Evolutionary conservation across 2,797 vertebrate genomes (phyloP).

Genomic region (Eleutherodactylus coqui): DNA sequence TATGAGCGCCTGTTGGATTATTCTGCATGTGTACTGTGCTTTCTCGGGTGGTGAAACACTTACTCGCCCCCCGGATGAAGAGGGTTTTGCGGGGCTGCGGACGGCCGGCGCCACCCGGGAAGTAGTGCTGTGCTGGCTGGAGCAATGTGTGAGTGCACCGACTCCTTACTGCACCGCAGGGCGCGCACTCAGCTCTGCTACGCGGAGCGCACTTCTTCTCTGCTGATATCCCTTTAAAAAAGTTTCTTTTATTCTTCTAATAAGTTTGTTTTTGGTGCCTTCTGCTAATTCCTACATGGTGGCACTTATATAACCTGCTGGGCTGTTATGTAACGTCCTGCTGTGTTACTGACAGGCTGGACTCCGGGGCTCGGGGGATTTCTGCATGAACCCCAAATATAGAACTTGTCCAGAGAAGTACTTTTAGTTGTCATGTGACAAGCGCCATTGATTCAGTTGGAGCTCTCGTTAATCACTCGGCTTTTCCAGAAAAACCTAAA

Average conservation of each 20-base stretch:
- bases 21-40: conserved; percentile 5
- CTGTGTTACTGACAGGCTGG: no score
- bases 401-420: no score
- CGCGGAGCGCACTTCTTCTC: not conserved
- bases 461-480: no score
- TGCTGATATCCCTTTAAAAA: not conserved
- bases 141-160: conserved; percentile 56
- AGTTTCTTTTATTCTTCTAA: not conserved
- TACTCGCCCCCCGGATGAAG: not conserved
- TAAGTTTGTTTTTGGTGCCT: not conserved
- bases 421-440: no score
- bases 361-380: no score
- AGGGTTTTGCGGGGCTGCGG: not conserved
- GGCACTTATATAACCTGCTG: no score
- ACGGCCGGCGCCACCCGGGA: not conserved
- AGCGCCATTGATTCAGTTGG: no score
- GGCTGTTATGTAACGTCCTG: no score
- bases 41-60: not conserved
- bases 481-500: no score
- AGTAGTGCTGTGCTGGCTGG: not conserved
- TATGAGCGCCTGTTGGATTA: not conserved
- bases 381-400: no score
- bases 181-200: not conserved
- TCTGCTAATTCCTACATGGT: no score
- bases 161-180: not conserved